A percentile compares a stretch with the other conserved stretches of the same genome.
These are phyloP conservation scores for Apamea crenata DNA, from an alignment of 2,888 invertebrate genomes.

Conservation along the genomic window DNA sequence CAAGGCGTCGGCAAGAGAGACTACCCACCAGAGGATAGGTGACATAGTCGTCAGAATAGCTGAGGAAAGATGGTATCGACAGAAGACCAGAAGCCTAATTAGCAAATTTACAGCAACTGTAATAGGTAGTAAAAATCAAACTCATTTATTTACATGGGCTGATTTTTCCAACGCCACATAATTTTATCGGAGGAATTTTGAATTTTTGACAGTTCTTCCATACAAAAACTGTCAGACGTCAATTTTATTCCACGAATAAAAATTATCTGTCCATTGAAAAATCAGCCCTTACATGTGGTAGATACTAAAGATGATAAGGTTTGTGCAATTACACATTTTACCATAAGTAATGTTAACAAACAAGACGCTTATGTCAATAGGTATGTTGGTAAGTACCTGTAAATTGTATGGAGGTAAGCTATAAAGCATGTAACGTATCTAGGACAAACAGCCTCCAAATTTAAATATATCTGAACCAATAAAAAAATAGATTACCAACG, in stretches of 20 bases:
- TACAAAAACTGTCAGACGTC: no score
- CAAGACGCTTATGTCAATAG: neutral
- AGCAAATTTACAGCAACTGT: neutral
- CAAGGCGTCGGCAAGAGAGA: neutral
- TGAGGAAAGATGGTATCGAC: no score
- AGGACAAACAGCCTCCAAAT: constrained; percentile 8
- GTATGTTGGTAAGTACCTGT: neutral
- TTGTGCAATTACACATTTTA: neutral
- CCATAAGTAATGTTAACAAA: neutral
- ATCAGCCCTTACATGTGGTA: neutral
- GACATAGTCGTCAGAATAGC: neutral
- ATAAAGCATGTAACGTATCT: neutral
- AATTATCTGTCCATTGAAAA: no score
- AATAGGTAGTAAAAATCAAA: neutral
- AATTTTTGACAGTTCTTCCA: no score
- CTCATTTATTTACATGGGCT: no score
- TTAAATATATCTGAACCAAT: neutral
- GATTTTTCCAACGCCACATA: no score
- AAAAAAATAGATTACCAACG: constrained; percentile 17
- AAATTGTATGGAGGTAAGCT: neutral
- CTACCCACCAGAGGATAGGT: neutral
- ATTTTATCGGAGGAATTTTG: no score
- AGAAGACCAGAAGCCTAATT: neutral
- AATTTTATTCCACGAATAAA: no score
- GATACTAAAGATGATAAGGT: neutral